These are phyloP conservation scores for Drosophila pectinifera DNA, from an alignment of 1,140 invertebrate species.

Conservation along the genomic window DNA sequence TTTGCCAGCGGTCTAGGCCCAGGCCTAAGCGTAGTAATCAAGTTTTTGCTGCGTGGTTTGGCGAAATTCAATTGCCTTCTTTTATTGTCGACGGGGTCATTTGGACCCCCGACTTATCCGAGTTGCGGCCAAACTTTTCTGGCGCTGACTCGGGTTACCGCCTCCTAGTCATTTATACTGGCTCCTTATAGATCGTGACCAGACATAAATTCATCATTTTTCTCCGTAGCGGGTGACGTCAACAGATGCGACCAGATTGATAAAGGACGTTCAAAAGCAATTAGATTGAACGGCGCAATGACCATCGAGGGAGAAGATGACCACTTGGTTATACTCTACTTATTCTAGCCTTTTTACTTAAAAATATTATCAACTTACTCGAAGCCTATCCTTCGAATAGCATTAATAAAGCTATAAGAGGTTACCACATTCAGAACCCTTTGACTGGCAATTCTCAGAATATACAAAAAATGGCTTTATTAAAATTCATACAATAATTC, in stretches of 20 bases:
- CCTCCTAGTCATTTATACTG: conserved; percentile 49
- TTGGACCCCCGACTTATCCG: conserved; percentile 27
- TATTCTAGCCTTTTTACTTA: background rate
- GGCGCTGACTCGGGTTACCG: conserved; percentile 40
- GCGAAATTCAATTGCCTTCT: conserved; percentile 53
- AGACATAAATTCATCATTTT: conserved; percentile 79
- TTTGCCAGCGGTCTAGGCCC: conserved; percentile 5
- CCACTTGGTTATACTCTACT: background rate
- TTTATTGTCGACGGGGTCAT: conserved; percentile 49
- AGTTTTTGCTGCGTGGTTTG: conserved; percentile 44
- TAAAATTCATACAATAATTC: conserved; percentile 58
- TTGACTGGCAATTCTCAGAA: conserved; percentile 20
- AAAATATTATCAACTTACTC: too few species aligned
- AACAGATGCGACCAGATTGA: conserved; percentile 57
- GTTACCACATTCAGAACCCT: background rate
- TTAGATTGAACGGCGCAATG: conserved; percentile 33
- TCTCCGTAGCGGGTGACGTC: conserved; percentile 54
- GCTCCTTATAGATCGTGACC: conserved; percentile 66
- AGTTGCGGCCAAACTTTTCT: conserved; percentile 33
- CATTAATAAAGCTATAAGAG: too few species aligned
- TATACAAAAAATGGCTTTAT: conserved; percentile 78
- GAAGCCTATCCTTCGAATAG: too few species aligned
- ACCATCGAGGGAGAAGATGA: conserved; percentile 12
- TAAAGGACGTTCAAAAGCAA: conserved; percentile 30
- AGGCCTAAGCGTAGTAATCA: conserved; percentile 40